Evolutionary conservation across 2,797 vertebrate species (phyloP), one percentile per base, ranked within the genome.

Genomic region (Pseudochirops cupreus): DNA sequence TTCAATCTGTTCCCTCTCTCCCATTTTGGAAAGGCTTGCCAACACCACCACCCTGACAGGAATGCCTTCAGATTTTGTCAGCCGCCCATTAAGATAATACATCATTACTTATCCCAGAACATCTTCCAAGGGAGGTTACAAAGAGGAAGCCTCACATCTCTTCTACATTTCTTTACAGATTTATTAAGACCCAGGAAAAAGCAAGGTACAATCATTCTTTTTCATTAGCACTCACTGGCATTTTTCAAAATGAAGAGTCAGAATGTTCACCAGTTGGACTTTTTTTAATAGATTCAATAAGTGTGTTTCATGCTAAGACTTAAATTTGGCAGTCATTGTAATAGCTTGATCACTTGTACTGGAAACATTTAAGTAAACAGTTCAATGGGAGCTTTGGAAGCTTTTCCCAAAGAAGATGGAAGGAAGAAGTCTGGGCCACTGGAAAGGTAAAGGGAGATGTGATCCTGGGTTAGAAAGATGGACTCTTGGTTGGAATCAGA

Each of bases 171-270:
- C 91, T 0, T 91, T 94, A 39, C 21, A 90, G 96, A 97, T 98
- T 98, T 98, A 98, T 33, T 95, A 53, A 56, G 96, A 95, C 91
- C 93, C 62, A 95, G 94, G 94, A 98, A 98, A 95, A 93, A 29
- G 93, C 50, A 97, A 94, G 67, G 95, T 96, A 91, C 92, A 97
- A 95, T 92, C 92, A 94, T 97, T 92, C 94, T 96, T 97, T 97
- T 95, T 96, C 91, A 95, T 97, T 96, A 62, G 94, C 93, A 46
- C 93, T 92, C 97, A 56, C 91, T 28, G 92, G 13, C 7, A 6
- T 55, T 98, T 97, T 98, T 97, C 96, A 95, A 96, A 96, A 96
- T 74, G 96, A 95, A 93, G 96, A 96, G 52, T 91, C 87, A 97
- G 97, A 96, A 93, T 97, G 96, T 97, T 98, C 96, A 94, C 53